Evolutionary conservation across 2,113 vertebrate species (phyloP).

Genomic region (Helogale parvula): DNA sequence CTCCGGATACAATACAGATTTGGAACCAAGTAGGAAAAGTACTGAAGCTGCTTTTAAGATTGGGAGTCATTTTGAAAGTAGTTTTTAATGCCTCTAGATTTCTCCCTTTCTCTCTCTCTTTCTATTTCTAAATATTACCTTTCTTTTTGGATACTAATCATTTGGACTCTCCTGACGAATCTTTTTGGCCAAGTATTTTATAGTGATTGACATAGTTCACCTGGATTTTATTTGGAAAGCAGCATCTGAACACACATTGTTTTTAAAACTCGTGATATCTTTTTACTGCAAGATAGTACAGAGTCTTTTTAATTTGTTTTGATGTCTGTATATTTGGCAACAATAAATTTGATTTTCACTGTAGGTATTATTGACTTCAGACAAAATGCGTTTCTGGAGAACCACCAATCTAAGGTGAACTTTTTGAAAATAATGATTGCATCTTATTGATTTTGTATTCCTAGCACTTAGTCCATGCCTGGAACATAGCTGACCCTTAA

Average conservation of each 20-base stretch:
- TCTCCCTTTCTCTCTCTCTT: background rate
- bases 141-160: conserved; percentile 56
- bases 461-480: background rate
- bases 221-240: conserved; percentile 58
- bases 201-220: conserved; percentile 9
- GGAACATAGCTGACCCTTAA: background rate
- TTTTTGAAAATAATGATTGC: conserved; percentile 27
- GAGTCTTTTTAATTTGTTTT: conserved; percentile 70
- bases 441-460: conserved; percentile 49
- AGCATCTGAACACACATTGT: background rate
- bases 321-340: conserved; percentile 55
- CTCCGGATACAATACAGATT: background rate
- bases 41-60: background rate
- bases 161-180: background rate
- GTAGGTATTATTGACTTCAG: conserved; percentile 3
- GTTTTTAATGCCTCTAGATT: background rate
- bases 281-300: conserved; percentile 26
- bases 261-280: conserved; percentile 43
- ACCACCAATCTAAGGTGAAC: background rate
- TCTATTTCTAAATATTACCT: conserved; percentile 30
- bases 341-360: conserved; percentile 46
- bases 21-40: background rate
- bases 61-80: background rate
- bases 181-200: conserved; percentile 40
- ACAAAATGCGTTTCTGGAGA: conserved; percentile 57